phyloP scores from a whole-genome alignment of 2,888 invertebrate genomes.

The Schizotus pectinicornis region DNA sequence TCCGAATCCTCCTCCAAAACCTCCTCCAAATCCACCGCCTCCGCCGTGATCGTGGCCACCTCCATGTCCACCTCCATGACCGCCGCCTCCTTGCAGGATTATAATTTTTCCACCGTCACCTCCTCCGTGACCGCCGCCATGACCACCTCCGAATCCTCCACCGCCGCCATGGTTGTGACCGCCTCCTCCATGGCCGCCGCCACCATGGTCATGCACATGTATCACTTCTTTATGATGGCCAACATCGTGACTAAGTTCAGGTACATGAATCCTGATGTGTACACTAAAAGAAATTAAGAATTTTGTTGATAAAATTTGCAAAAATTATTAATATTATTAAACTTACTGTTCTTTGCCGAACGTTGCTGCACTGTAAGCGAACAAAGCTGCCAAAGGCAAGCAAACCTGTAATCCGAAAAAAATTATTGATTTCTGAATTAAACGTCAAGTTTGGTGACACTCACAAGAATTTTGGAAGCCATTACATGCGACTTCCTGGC shows the following conservation, averaged over 20 bases:
- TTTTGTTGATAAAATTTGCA: constrained; percentile 1
- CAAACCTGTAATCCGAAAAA: constrained; percentile 17
- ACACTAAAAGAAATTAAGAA: constrained; percentile 12
- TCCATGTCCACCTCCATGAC: constrained; percentile 15
- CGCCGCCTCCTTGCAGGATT: constrained; percentile 20
- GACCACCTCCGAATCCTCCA: constrained; percentile 46
- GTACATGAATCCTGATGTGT: constrained; percentile 24
- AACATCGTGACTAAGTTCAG: constrained; percentile 5
- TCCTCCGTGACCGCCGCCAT: constrained; percentile 30
- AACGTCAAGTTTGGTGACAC: constrained; percentile 14
- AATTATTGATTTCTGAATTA: neutral
- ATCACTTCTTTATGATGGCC: constrained; percentile 14
- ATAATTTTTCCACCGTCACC: constrained; percentile 17
- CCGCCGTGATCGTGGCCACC: constrained; percentile 48
- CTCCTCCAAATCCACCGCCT: constrained; percentile 60
- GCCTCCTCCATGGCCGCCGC: constrained; percentile 36
- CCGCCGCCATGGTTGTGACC: constrained; percentile 36
- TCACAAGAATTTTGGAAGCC: constrained; percentile 40
- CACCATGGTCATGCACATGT: constrained; percentile 19
- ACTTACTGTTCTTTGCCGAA: constrained; percentile 31
- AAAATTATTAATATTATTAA: neutral
- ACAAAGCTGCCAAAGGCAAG: constrained; percentile 16
- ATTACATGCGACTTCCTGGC: constrained; percentile 31
- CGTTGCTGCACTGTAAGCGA: constrained; percentile 27
- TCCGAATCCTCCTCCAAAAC: constrained; percentile 19